Evolutionary conservation across 2,113 vertebrate species (phyloP).

Genomic region (Eira barbara): DNA sequence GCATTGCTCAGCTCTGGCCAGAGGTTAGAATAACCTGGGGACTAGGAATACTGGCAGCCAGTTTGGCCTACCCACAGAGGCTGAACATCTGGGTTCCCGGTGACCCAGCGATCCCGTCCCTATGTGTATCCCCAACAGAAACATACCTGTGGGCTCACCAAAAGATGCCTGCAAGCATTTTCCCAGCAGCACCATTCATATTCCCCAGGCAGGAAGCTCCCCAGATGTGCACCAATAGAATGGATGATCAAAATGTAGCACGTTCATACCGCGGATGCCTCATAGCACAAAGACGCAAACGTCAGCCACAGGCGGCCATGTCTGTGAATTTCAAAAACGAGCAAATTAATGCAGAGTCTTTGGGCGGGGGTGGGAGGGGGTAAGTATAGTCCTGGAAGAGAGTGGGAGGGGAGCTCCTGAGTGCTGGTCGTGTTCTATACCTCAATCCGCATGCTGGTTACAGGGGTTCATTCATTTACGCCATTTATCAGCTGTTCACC

Average conservation of each 20-base stretch:
- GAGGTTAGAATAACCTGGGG: background rate
- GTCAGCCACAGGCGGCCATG: background rate
- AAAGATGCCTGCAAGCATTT: background rate
- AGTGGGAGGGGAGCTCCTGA: background rate
- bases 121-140: background rate
- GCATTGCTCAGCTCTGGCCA: background rate
- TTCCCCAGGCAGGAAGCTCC: background rate
- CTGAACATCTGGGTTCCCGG: background rate
- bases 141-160: background rate
- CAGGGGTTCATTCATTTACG: background rate
- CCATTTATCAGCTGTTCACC: background rate
- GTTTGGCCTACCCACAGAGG: background rate
- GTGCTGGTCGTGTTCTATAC: background rate
- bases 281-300: background rate
- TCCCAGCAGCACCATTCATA: background rate
- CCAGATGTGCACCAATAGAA: background rate
- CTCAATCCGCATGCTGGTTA: background rate
- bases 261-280: background rate
- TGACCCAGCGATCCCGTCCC: background rate
- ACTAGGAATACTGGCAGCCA: background rate
- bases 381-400: background rate
- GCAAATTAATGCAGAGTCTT: background rate
- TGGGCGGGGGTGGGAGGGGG: rapidly evolving
- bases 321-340: background rate
- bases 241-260: background rate